Conservation (phyloP, 2,888 invertebrate genomes). For the Craniophora ligustri region DNA sequence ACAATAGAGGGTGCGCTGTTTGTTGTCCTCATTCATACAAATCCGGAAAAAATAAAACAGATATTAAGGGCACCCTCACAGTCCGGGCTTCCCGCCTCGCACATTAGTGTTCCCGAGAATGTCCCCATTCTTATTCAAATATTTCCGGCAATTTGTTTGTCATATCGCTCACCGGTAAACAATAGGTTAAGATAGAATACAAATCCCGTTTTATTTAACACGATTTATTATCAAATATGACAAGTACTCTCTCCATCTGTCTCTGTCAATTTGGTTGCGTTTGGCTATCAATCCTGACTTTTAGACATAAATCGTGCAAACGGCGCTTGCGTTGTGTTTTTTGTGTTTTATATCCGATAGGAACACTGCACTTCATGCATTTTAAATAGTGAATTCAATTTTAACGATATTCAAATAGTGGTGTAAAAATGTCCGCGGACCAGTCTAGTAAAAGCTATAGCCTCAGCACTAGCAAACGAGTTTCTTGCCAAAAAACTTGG, state of each 20-base stretch:
- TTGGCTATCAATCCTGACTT: conserved; percentile 27
- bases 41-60: conserved; percentile 88
- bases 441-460: conserved; percentile 57
- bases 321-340: conserved; percentile 21
- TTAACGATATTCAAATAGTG: conserved; percentile 47
- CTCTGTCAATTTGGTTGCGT: neutral
- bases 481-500: conserved; percentile 81
- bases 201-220: conserved; percentile 57
- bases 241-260: neutral
- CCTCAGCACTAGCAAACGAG: conserved; percentile 62
- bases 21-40: conserved; percentile 82
- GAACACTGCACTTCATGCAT: conserved; percentile 38
- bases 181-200: conserved; percentile 69
- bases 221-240: neutral
- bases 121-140: conserved; percentile 87
- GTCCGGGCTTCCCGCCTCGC: conserved; percentile 81
- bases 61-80: conserved; percentile 79
- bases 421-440: conserved; percentile 50
- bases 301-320: conserved; percentile 32
- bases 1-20: conserved; percentile 78
- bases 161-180: conserved; percentile 77
- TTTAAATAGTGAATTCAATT: conserved; percentile 47
- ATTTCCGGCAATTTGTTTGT: conserved; percentile 87
- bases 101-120: conserved; percentile 84
- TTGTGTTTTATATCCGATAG: conserved; percentile 32